Conservation (phyloP, 2,797 vertebrate species). For the Notoglanidium macrostoma region DNA sequence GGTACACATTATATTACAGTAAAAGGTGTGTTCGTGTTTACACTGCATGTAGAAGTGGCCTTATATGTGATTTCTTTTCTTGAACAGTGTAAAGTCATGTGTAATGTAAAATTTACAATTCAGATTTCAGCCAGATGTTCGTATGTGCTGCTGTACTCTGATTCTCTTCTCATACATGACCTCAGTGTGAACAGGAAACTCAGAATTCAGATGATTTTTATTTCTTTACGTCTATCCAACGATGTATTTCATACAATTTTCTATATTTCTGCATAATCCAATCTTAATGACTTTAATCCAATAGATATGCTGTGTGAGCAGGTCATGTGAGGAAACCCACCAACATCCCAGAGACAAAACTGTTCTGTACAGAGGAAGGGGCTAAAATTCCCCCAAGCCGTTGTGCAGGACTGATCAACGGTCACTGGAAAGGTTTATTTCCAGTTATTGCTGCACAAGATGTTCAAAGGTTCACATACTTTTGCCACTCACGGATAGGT, state of each 20-base stretch:
- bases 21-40: background rate
- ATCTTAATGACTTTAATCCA: no score
- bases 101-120: background rate
- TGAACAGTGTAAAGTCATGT: background rate
- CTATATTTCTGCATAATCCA: no score
- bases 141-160: background rate
- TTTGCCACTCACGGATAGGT: no score
- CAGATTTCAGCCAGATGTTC: background rate
- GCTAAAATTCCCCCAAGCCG: no score
- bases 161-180: background rate
- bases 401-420: no score
- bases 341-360: no score
- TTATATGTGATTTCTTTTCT: background rate
- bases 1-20: background rate
- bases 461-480: no score
- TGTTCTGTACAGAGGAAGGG: no score
- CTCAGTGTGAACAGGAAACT: background rate
- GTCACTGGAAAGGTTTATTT: no score
- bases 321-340: no score
- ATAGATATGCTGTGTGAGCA: no score
- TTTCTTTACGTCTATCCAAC: background rate
- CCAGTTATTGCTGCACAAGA: no score
- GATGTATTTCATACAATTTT: background rate
- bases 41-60: background rate
- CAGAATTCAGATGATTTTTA: background rate